Evolutionary conservation across 2,888 invertebrate species (phyloP), one percentile per base, ranked within the genome.

Genomic region (Diplazon laetatorius): DNA sequence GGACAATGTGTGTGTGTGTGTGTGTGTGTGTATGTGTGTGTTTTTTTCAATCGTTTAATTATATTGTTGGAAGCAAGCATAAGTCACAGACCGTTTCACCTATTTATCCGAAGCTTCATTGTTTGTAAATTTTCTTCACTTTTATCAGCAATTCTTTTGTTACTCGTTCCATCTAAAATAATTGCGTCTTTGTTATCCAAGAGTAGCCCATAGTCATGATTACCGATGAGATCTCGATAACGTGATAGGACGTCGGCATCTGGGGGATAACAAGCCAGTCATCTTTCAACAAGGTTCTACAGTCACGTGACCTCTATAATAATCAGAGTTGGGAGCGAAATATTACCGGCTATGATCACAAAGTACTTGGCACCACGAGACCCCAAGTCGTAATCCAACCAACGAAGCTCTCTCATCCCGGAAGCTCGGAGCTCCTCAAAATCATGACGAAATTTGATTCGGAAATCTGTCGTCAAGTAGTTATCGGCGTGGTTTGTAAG

Each of bases 401-500:
- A n/a, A n/a, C n/a, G n/a, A n/a, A n/a, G n/a, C n/a, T n/a, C n/a
- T n/a, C n/a, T n/a, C n/a, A n/a, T n/a, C n/a, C n/a, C n/a, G n/a
- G n/a, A n/a, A n/a, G n/a, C n/a, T n/a, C n/a, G 42, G 55, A 63
- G 42, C 30, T 46, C 63, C 14, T 14, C 25, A 65, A 44, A 72
- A 59, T 35, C 57, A 79, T 79, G 79, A 10, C 72, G 91, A 91
- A 90, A 71, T 86, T 88, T 84, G 86, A 89, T 78, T 81, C 82
- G 42, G 88, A 86, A 22, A 84, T 90, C 68, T 80, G 85, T n/a
- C 89, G 88, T 30, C 90, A 91, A 78, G 82, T 87, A 39, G 80
- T 89, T 48, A 87, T 90, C 60, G 90, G 89, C 4, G 71, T 89
- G 16, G 81, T 90, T 22, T 91, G 90, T 91, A 84, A 91, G 90